A percentile compares a stretch with the other conserved stretches of the same genome.
Conservation (phyloP, 1,140 invertebrate species). For the Macrosteles quadrilineatus region DNA sequence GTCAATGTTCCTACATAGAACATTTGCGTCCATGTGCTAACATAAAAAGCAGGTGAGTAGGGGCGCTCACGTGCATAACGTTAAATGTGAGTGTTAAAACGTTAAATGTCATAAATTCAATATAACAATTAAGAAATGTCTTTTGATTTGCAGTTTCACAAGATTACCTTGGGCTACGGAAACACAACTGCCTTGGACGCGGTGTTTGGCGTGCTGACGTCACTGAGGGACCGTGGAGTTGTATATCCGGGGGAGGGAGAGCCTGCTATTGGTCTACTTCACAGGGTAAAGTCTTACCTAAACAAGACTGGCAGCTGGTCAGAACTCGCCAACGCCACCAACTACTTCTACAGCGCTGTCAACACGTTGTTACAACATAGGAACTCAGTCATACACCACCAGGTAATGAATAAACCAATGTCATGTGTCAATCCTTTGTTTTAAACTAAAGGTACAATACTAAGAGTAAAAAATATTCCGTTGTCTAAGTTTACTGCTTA, state of each 20-base stretch:
- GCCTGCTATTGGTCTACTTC: constrained; percentile 30
- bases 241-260: constrained; percentile 38
- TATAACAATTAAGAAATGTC: no score
- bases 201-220: constrained; percentile 20
- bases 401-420: constrained; percentile 25
- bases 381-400: constrained; percentile 33
- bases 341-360: constrained; percentile 33
- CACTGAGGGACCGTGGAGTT: constrained; percentile 19
- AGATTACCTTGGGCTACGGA: constrained; percentile 62
- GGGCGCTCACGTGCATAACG: no score
- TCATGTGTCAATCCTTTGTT: neutral
- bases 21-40: no score
- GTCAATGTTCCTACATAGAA: no score
- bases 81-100: no score
- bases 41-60: no score
- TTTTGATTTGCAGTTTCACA: constrained; percentile 62
- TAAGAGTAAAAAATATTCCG: neutral
- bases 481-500: no score
- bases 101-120: no score
- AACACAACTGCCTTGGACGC: constrained; percentile 28
- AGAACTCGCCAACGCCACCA: constrained; percentile 33
- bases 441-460: neutral
- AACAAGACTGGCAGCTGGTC: constrained; percentile 31
- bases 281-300: constrained; percentile 30
- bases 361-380: constrained; percentile 30